Evolutionary conservation across 2,113 vertebrate species (phyloP).

Genomic region (Sylvia atricapilla): DNA sequence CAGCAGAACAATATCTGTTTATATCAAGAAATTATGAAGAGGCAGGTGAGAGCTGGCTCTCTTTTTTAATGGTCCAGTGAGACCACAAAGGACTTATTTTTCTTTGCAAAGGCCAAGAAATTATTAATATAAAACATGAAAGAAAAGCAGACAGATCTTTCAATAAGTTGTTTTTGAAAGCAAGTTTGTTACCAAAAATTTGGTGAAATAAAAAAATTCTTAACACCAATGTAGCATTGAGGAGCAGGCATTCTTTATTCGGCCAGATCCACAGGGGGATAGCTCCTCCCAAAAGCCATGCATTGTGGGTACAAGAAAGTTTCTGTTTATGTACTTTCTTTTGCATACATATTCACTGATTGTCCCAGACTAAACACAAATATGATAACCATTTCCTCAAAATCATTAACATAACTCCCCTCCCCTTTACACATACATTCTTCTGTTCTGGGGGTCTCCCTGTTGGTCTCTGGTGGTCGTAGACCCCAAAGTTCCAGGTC

Average conservation of each 20-base stretch:
- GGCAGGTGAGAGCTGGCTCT: not conserved
- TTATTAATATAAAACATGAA: not conserved
- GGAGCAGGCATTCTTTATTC: not conserved
- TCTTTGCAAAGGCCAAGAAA: not conserved
- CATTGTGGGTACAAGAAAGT: not conserved
- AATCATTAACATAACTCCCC: not conserved
- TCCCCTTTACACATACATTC: rapidly evolving
- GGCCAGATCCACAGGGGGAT: too few species aligned
- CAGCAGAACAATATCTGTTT: not conserved
- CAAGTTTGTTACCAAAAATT: not conserved
- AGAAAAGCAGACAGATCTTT: not conserved
- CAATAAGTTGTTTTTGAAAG: slow-evolving; percentile 29
- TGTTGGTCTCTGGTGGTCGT: not conserved
- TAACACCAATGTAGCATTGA: not conserved
- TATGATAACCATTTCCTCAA: not conserved
- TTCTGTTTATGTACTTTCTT: not conserved
- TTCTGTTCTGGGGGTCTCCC: not conserved
- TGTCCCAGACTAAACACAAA: not conserved
- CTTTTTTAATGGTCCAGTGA: not conserved
- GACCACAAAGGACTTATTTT: not conserved
- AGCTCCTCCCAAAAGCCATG: not conserved
- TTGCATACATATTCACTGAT: not conserved
- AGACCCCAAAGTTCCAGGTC: not conserved
- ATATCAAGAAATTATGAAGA: not conserved
- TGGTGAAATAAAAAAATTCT: not conserved